Evolutionary conservation across 2,113 vertebrate species (phyloP).

Genomic region (Corydoras sp.): DNA sequence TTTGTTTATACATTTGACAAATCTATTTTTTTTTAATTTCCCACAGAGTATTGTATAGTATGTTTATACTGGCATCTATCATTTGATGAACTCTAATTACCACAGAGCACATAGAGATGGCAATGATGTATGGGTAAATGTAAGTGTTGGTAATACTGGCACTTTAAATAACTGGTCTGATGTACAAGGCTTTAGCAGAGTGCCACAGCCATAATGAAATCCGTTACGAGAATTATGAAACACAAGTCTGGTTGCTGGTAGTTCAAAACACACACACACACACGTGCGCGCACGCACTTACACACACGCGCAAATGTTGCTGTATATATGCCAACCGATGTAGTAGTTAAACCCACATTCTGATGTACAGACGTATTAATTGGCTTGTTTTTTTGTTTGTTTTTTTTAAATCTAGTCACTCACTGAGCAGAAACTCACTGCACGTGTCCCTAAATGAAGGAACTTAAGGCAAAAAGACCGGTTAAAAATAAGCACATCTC

Average conservation of each 20-base stretch:
- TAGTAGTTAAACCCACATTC: constrained; percentile 22
- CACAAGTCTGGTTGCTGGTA: constrained; percentile 40
- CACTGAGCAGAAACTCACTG: constrained; percentile 26
- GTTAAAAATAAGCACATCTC: constrained; percentile 46
- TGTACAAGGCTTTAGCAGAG: constrained; percentile 21
- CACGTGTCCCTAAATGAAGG: constrained; percentile 59
- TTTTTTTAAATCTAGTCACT: constrained; percentile 37
- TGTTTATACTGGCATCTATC: constrained; percentile 52
- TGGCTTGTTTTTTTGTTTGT: constrained; percentile 33
- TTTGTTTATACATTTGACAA: constrained; percentile 40
- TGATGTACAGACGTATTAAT: constrained; percentile 33
- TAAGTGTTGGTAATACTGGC: constrained; percentile 52
- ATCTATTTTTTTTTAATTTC: constrained; percentile 47
- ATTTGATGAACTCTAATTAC: constrained; percentile 48
- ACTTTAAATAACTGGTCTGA: constrained; percentile 30
- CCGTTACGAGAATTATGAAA: constrained; percentile 27
- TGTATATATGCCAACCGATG: constrained; percentile 15
- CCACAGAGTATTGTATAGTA: constrained; percentile 34
- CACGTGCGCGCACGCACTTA: not conserved
- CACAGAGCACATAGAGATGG: constrained; percentile 43
- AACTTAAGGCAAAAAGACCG: constrained; percentile 68
- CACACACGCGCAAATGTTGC: not conserved
- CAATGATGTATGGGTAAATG: constrained; percentile 46
- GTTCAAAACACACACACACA: constrained; percentile 11
- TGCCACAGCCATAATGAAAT: constrained; percentile 27